A percentile compares a stretch with the other conserved stretches of the same genome.
Evolutionary conservation across 2,113 vertebrate genomes (phyloP).

Genomic region (Mustelus asterias): DNA sequence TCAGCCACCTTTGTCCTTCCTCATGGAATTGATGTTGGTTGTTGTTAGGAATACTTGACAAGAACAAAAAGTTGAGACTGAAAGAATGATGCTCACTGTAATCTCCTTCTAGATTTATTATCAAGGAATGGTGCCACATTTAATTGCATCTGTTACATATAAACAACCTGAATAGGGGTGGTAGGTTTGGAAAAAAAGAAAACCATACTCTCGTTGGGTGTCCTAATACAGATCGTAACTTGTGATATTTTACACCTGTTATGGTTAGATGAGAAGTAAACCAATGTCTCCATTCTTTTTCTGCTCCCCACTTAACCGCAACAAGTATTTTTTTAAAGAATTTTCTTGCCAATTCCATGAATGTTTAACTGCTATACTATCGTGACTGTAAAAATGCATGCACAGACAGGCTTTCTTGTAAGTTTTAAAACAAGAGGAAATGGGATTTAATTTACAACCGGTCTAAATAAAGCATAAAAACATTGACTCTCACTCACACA

Average conservation of each 20-base stretch:
- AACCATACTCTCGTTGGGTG: not conserved
- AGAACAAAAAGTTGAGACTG: not conserved
- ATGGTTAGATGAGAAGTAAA: too few species aligned
- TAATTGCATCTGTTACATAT: not conserved
- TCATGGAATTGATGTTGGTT: not conserved
- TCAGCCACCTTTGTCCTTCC: not conserved
- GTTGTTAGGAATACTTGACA: not conserved
- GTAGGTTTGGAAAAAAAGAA: not conserved
- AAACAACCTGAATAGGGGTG: not conserved
- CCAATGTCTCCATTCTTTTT: too few species aligned
- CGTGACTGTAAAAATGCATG: too few species aligned
- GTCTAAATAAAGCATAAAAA: too few species aligned
- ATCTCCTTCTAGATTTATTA: not conserved
- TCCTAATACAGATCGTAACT: not conserved
- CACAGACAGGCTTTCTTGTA: too few species aligned
- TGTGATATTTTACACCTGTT: not conserved
- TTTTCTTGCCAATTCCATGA: too few species aligned
- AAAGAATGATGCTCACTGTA: not conserved
- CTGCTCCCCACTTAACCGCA: too few species aligned
- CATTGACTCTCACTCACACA: too few species aligned
- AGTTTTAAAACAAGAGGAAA: too few species aligned
- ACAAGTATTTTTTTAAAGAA: too few species aligned
- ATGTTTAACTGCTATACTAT: too few species aligned
- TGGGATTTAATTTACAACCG: too few species aligned
- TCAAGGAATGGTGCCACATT: not conserved